phyloP scores from a whole-genome alignment of 2,113 vertebrate genomes.

The Cynocephalus volans region DNA sequence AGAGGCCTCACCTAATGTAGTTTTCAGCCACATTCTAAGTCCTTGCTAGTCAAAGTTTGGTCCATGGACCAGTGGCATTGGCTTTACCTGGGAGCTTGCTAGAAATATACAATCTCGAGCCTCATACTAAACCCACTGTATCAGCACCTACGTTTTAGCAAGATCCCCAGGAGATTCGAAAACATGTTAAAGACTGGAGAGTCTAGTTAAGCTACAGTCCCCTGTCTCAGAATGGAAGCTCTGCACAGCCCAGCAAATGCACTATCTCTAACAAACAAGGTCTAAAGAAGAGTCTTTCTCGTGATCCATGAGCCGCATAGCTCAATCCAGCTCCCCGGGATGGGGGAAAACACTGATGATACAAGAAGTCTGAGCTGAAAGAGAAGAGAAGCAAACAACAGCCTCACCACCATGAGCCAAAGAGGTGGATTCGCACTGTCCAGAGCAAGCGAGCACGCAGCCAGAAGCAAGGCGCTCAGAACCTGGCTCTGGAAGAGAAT shows the following conservation, averaged over 20 bases:
- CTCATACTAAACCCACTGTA: not conserved
- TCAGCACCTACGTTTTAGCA: not conserved
- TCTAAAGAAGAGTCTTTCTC: not conserved
- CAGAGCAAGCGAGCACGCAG: conserved; percentile 81
- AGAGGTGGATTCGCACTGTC: conserved; percentile 76
- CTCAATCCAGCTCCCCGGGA: not conserved
- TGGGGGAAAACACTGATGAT: conserved; percentile 70
- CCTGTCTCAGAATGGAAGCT: not conserved
- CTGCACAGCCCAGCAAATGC: not conserved
- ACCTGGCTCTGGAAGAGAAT: conserved; percentile 79
- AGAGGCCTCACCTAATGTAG: not conserved
- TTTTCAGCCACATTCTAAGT: not conserved
- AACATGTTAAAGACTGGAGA: not conserved
- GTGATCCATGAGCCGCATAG: too few relatives aligned
- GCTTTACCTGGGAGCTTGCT: not conserved
- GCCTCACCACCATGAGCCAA: not conserved
- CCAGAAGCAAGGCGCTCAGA: conserved; percentile 77
- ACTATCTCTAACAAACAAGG: not conserved
- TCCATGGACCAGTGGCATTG: too few relatives aligned
- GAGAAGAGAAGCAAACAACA: conserved; percentile 81
- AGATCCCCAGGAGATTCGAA: not conserved
- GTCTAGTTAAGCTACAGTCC: not conserved
- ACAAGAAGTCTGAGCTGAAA: conserved; percentile 74
- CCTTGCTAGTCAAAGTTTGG: not conserved
- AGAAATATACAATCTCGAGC: not conserved